Percentiles rank a stretch among this genome's conserved stretches.
These are phyloP conservation scores for Idaea biselata DNA, from an alignment of 2,888 invertebrate genomes.

Conservation along the genomic window DNA sequence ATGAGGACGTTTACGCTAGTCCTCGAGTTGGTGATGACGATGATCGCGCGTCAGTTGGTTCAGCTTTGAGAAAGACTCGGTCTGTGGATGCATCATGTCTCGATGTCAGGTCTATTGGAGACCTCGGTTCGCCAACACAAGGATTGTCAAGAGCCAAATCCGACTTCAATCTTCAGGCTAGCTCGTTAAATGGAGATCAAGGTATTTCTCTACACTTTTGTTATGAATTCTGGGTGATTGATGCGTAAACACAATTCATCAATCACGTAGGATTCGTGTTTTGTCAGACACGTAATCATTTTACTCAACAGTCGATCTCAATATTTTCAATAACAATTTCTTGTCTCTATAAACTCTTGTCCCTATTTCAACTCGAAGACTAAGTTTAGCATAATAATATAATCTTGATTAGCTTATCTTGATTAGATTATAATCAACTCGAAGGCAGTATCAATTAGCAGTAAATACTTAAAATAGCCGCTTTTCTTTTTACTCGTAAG, in stretches of 20 bases:
- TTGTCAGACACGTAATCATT: neutral
- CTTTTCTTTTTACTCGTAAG: no score
- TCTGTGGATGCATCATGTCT: constrained; percentile 94
- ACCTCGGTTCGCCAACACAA: constrained; percentile 83
- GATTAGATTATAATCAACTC: no score
- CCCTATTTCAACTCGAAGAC: neutral
- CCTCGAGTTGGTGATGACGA: constrained; percentile 85
- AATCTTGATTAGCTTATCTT: no score
- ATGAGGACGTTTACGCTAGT: constrained; percentile 86
- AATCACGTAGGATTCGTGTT: neutral
- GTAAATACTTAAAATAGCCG: no score
- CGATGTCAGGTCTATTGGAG: constrained; percentile 87
- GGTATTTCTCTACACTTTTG: constrained; percentile 59
- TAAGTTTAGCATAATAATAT: no score
- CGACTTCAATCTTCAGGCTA: constrained; percentile 91
- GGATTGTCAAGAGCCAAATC: constrained; percentile 91
- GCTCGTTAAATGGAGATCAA: constrained; percentile 84
- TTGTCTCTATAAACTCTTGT: neutral
- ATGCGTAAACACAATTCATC: neutral
- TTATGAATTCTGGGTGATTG: neutral
- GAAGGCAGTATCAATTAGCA: no score
- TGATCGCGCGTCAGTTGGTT: constrained; percentile 86
- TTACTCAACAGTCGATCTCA: neutral
- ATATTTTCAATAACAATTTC: neutral
- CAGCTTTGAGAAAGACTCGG: constrained; percentile 91